These are phyloP conservation scores for Lasioglossum pauxillum DNA, from an alignment of 2,888 invertebrate genomes.

Conservation along the genomic window DNA sequence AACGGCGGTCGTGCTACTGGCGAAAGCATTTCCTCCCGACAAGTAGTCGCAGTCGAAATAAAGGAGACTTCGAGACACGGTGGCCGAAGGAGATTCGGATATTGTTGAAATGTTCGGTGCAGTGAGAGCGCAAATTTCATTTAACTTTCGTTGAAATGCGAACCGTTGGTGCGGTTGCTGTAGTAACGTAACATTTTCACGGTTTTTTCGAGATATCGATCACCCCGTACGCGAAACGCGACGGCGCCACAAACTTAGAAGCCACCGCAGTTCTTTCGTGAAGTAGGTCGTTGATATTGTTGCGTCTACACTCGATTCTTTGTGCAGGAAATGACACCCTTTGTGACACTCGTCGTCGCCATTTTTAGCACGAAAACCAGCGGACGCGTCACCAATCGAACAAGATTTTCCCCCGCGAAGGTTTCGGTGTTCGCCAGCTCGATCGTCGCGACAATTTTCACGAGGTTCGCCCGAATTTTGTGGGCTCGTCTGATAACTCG, in stretches of 20 bases:
- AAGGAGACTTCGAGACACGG: not conserved
- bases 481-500: not conserved
- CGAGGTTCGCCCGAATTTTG: not conserved
- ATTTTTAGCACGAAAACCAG: not conserved
- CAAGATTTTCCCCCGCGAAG: not conserved
- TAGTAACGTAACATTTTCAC: slow-evolving; percentile 69
- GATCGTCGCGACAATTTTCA: not conserved
- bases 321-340: slow-evolving; percentile 6
- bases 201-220: slow-evolving; percentile 74
- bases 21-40: not conserved
- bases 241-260: slow-evolving; percentile 71
- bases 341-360: not conserved
- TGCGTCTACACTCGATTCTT: slow-evolving; percentile 39
- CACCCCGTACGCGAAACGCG: slow-evolving; percentile 70
- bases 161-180: slow-evolving; percentile 42
- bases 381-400: no score
- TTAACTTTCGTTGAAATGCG: slow-evolving; percentile 29
- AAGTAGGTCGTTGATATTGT: slow-evolving; percentile 75
- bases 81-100: not conserved
- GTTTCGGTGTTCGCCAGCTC: not conserved
- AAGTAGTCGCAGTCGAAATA: slow-evolving; percentile 28
- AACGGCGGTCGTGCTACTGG: not conserved
- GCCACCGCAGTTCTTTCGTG: slow-evolving; percentile 71
- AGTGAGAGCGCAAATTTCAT: not conserved
- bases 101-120: not conserved